Percentiles rank a stretch among this genome's conserved stretches.
Conservation (phyloP, 2,797 vertebrate species). For the Helarctos malayanus region DNA sequence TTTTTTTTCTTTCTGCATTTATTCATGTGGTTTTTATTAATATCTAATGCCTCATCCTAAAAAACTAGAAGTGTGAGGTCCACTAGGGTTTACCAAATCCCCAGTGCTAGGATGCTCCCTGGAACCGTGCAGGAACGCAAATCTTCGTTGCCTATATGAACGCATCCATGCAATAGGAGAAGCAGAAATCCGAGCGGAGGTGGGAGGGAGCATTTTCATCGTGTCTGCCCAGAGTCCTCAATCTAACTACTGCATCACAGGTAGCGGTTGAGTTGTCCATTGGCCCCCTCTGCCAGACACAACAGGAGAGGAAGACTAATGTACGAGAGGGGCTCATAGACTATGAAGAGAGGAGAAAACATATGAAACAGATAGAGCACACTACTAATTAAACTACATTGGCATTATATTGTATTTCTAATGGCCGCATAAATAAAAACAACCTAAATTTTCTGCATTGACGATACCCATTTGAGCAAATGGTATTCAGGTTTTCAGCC, state of each 20-base stretch:
- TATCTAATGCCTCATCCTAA: neutral
- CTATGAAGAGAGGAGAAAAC: neutral
- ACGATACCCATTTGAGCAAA: neutral
- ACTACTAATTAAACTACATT: neutral
- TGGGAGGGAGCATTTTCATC: neutral
- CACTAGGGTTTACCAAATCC: neutral
- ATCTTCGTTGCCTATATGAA: neutral
- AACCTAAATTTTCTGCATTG: neutral
- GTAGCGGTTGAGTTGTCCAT: neutral
- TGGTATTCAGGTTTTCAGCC: neutral
- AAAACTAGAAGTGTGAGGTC: neutral
- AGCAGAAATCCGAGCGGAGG: neutral
- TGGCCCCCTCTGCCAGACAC: neutral
- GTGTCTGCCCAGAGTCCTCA: neutral
- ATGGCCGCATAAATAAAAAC: neutral
- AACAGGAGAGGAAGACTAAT: neutral
- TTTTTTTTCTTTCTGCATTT: neutral
- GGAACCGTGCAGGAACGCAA: neutral
- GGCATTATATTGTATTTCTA: neutral
- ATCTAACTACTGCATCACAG: neutral
- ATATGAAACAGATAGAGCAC: neutral
- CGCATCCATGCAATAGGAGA: neutral
- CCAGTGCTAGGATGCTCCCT: neutral
- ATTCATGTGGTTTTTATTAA: neutral
- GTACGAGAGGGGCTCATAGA: neutral